Conservation (phyloP, 2,888 invertebrate species). For the Acanthoscelides obtectus region DNA sequence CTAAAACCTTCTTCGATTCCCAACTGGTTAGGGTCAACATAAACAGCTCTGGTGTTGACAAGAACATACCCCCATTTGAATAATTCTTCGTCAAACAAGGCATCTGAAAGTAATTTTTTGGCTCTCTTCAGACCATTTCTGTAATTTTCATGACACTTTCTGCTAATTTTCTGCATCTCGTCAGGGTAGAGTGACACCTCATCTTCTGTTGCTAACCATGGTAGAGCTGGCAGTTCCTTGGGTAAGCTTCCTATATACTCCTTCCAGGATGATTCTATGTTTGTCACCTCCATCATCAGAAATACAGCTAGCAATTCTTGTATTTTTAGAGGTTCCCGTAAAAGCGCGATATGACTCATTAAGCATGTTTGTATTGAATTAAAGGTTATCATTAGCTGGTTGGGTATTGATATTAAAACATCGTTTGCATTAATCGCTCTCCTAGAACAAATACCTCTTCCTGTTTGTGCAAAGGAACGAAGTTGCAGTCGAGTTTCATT, state of each 20-base stretch:
- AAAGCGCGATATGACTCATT: constrained; percentile 1
- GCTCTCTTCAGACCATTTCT: constrained; percentile 44
- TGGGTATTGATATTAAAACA: constrained; percentile 57
- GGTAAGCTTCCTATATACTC: constrained; percentile 70
- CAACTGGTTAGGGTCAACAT: constrained; percentile 56
- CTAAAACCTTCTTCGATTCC: constrained; percentile 19
- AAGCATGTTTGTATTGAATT: constrained; percentile 18
- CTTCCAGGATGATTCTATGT: constrained; percentile 55
- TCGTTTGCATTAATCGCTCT: constrained; percentile 54
- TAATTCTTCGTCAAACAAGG: constrained; percentile 49
- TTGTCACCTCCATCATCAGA: constrained; percentile 63
- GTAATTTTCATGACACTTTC: constrained; percentile 52
- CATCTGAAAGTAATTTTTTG: constrained; percentile 50
- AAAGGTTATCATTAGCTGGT: constrained; percentile 53
- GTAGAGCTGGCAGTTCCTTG: constrained; percentile 55
- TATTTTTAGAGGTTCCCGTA: constrained; percentile 50
- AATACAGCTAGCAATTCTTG: constrained; percentile 73
- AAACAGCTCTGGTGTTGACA: constrained; percentile 83
- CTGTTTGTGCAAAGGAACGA: constrained; percentile 61
- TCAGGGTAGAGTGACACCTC: constrained; percentile 56
- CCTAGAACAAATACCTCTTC: constrained; percentile 69
- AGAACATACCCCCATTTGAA: constrained; percentile 80
- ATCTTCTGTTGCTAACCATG: constrained; percentile 60
- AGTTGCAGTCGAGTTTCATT: constrained; percentile 55
- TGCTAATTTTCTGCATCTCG: constrained; percentile 52